Conservation (phyloP, 2,888 invertebrate genomes). For the Callyntrura sp. region DNA sequence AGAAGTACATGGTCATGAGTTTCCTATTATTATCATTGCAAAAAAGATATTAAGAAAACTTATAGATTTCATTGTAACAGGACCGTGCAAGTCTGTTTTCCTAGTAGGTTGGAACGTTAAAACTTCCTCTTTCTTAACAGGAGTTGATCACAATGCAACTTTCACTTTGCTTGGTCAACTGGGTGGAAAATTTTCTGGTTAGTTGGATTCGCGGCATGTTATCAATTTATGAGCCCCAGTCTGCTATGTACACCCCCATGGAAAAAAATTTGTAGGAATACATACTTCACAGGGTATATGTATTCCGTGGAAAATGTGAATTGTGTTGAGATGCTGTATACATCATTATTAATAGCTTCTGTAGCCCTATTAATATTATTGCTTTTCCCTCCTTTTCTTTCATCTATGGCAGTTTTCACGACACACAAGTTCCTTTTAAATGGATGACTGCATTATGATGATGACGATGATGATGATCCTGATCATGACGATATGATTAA, state of each 20-base stretch:
- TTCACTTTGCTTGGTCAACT: too few species aligned
- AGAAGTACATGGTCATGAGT: too few species aligned
- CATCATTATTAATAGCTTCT: slow-evolving; percentile 60
- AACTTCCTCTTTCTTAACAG: too few species aligned
- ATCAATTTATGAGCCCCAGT: not conserved
- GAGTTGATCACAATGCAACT: too few species aligned
- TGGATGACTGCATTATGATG: slow-evolving; percentile 35
- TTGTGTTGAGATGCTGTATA: slow-evolving; percentile 45
- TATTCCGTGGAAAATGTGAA: not conserved
- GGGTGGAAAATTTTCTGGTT: too few species aligned
- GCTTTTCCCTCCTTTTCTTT: not conserved
- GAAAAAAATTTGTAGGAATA: not conserved
- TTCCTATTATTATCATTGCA: not conserved
- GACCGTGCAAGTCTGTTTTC: not conserved
- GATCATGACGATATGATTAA: slow-evolving; percentile 44
- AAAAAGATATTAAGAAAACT: not conserved
- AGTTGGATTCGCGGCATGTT: not conserved
- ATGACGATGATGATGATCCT: slow-evolving; percentile 7
- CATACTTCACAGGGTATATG: not conserved
- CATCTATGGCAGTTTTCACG: not conserved
- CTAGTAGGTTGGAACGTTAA: not conserved
- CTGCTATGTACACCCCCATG: not conserved
- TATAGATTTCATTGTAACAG: not conserved
- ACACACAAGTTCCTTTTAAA: slow-evolving; percentile 61
- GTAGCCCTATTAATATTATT: slow-evolving; percentile 32